Conservation (phyloP, 2,797 vertebrate genomes). For the Tinamus major region DNA sequence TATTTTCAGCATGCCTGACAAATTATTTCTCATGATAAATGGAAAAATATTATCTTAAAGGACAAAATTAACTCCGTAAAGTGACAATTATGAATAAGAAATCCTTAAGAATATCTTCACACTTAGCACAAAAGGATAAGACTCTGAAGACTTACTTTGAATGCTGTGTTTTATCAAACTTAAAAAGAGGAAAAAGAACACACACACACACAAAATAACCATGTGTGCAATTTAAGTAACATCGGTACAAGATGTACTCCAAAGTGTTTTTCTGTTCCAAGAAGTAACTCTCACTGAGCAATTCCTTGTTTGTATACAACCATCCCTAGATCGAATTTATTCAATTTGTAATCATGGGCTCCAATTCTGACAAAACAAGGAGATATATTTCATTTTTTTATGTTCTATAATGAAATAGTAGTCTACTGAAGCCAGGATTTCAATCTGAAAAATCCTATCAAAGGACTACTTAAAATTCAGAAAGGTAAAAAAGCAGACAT, state of each 20-base stretch:
- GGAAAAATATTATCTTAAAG: not conserved
- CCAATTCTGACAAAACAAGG: not conserved
- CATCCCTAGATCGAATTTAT: not conserved
- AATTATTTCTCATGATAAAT: constrained; percentile 2
- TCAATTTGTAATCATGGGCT: not conserved
- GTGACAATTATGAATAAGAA: not conserved
- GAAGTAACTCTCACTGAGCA: not conserved
- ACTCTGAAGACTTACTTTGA: not conserved
- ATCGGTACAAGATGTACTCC: not conserved
- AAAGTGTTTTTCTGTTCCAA: not conserved
- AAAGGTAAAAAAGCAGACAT: not conserved
- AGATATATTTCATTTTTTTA: not conserved
- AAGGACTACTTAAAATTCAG: not conserved
- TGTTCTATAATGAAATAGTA: not conserved
- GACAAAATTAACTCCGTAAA: not conserved
- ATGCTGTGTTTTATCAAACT: not conserved
- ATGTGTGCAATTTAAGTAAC: not conserved
- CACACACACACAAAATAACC: fast-evolving
- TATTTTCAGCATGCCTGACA: not conserved
- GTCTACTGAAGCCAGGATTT: not conserved
- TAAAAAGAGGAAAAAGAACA: not conserved
- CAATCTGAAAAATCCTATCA: not conserved
- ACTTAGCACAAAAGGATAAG: not conserved
- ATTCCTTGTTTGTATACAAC: not conserved
- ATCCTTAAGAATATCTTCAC: not conserved